phyloP scores from a whole-genome alignment of 1,140 invertebrate genomes.

The Lepidurus apus region DNA sequence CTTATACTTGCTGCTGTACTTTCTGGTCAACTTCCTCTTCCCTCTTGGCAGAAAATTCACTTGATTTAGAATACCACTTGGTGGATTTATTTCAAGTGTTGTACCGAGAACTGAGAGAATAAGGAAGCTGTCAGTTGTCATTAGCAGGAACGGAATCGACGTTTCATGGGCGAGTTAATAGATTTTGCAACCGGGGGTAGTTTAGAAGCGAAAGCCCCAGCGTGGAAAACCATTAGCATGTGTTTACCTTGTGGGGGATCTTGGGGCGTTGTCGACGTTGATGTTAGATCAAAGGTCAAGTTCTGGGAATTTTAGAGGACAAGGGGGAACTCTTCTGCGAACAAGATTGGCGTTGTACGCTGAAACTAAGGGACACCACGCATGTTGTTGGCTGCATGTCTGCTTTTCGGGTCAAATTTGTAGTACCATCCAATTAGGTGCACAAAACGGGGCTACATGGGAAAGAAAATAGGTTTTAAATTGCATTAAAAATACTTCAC shows the following conservation, averaged over 20 bases:
- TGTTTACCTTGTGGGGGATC: slow-evolving; percentile 18
- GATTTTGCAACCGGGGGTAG: not conserved
- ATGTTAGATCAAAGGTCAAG: not conserved
- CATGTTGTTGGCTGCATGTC: not conserved
- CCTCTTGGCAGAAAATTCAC: no score
- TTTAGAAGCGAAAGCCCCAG: not conserved
- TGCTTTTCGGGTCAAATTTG: not conserved
- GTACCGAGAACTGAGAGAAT: not conserved
- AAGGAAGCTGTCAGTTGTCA: slow-evolving; percentile 5
- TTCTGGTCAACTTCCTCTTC: no score
- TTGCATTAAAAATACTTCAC: no score
- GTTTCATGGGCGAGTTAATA: not conserved
- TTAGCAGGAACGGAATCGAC: not conserved
- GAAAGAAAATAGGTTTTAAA: no score
- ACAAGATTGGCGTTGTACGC: not conserved
- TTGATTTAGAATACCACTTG: no score
- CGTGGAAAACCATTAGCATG: not conserved
- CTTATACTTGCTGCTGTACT: not conserved
- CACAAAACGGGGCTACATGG: no score
- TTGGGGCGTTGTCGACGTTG: not conserved
- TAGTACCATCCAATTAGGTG: no score
- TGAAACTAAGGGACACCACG: not conserved
- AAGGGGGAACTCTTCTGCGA: not conserved
- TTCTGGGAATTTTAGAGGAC: not conserved
- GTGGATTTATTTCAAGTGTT: no score